Conservation (phyloP, 2,113 vertebrate species). For the human region GRCh38 chr9:129491001-129491500, state of each 20-base stretch:
- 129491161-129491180: background rate
- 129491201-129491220: background rate
- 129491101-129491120: no score
- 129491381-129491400: background rate
- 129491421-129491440: accelerated
- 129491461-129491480: background rate
- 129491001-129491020: background rate
- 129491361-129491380: background rate
- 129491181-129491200: background rate
- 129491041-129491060: accelerated
- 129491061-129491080: background rate
- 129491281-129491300: background rate
- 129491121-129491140: background rate
- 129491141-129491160: background rate
- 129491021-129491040: background rate
- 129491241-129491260: background rate
- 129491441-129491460: background rate
- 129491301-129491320: background rate
- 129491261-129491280: background rate
- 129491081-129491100: background rate
- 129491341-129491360: background rate
- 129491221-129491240: background rate
- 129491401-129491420: background rate
- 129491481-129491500: background rate
- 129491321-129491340: no score